phyloP scores from a whole-genome alignment of 2,113 vertebrate species.

The Lophura nycthemera region DNA sequence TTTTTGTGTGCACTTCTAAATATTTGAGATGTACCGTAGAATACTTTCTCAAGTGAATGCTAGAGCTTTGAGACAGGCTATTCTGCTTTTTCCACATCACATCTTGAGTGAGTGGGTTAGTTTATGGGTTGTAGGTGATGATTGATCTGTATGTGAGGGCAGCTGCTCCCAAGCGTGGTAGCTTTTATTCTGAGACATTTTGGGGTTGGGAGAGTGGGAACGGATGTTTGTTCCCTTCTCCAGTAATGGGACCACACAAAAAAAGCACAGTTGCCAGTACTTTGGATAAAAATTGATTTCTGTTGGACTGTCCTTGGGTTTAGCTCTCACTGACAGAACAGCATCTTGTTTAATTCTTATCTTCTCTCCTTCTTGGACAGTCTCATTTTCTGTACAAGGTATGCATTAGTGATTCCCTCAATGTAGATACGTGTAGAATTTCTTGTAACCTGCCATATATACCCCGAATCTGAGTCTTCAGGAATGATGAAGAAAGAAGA shows the following conservation, averaged over 20 bases:
- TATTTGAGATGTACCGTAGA: not conserved
- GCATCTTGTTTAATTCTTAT: not conserved
- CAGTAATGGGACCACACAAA: not conserved
- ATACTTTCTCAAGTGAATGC: not conserved
- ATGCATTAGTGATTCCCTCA: fast-evolving
- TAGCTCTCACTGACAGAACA: not conserved
- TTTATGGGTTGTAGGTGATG: not conserved
- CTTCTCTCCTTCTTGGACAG: not conserved
- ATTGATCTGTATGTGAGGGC: not conserved
- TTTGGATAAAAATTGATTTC: not conserved
- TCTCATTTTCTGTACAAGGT: not conserved
- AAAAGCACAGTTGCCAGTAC: not conserved
- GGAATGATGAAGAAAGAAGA: not conserved
- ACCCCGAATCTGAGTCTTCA: not conserved
- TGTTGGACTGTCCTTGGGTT: fast-evolving
- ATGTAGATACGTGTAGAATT: fast-evolving
- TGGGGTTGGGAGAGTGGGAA: no score
- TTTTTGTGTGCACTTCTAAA: not conserved
- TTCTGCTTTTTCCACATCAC: not conserved
- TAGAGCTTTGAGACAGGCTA: not conserved
- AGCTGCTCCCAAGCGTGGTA: not conserved
- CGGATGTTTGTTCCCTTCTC: not conserved
- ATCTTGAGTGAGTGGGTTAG: not conserved
- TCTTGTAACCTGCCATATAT: not conserved
- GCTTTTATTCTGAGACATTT: not conserved